Evolutionary conservation across 2,797 vertebrate genomes (phyloP), one percentile per base, ranked within the genome.

Genomic region (Myotis findleyi): DNA sequence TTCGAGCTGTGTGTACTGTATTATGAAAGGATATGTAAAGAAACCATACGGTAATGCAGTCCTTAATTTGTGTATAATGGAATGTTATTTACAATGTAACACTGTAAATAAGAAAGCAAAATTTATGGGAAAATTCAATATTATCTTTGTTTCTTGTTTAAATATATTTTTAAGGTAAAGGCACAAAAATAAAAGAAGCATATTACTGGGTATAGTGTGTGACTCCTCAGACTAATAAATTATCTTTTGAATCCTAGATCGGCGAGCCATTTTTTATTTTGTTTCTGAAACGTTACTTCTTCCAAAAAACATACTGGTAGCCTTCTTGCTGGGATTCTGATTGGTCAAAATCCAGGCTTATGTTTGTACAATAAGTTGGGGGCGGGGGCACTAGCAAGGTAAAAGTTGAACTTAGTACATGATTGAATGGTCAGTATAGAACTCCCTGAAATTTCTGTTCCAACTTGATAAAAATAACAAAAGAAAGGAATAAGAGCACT

Each of bases 91-190:
- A 96, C 97, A 95, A 95, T 97, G 93, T 97, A 97, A 96, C 97
- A 95, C 92, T 98, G 98, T 98, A 98, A 98, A 98, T 98, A 98
- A 97, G 98, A 98, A 98, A 98, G 79, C 96, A 98, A 98, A 98
- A 97, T 98, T 98, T 98, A 99, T 99, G 98, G 98, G 97, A 97
- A 98, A 98, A 98, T 97, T 98, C 93, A 10, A 98, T 98, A 98
- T 98, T 98, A 98, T 98, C 98, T 98, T 98, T 97, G 95, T 98
- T 98, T 98, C 97, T 98, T 98, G 97, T 98, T 98, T 98, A 98
- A 98, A 98, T 98, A 98, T 99, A 99, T 99, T 99, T 99, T 99
- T 98, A 98, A 98, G 97, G 98, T 96, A 97, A 98, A 98, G 97
- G 94, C 98, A 98, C 97, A 98, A 97, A 98, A 98, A 98, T 98